Conservation (phyloP, 2,888 invertebrate species). For the Heliothis peltigera region DNA sequence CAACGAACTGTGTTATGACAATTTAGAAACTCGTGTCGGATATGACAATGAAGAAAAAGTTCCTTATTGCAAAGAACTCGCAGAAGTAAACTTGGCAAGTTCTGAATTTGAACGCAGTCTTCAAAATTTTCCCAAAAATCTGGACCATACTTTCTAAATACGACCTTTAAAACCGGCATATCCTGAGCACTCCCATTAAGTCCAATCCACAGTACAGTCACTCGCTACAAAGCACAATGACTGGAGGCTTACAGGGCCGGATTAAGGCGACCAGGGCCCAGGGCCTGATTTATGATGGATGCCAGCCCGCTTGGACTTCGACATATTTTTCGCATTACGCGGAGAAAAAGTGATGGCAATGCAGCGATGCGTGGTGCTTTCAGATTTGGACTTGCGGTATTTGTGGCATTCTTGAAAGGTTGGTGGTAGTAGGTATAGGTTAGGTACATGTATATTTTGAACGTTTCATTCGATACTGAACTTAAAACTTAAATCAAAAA, state of each 20-base stretch:
- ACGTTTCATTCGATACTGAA: too few species aligned
- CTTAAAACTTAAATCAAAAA: too few species aligned
- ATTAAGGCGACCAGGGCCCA: conserved; percentile 61
- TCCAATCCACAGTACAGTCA: conserved; percentile 42
- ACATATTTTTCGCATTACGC: conserved; percentile 80
- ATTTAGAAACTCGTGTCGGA: too few species aligned
- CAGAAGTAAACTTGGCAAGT: too few species aligned
- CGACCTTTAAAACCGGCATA: conserved; percentile 21
- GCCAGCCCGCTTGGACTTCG: conserved; percentile 64
- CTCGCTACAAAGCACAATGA: conserved; percentile 53
- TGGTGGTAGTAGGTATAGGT: conserved; percentile 5
- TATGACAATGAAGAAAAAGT: too few species aligned
- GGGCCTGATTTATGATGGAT: conserved; percentile 75
- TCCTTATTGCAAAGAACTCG: too few species aligned
- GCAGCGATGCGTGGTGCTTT: conserved; percentile 69
- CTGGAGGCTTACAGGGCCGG: conserved; percentile 37
- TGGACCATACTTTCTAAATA: conserved; percentile 13
- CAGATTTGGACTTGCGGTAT: conserved; percentile 52
- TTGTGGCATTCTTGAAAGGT: conserved; percentile 6
- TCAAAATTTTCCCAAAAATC: not conserved
- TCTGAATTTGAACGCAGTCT: not conserved
- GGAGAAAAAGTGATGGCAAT: conserved; percentile 66
- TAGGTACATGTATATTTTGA: not conserved
- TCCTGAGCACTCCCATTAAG: conserved; percentile 29
- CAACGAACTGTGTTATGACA: too few species aligned